These are phyloP conservation scores for Drosophila nr. fundita DNA, from an alignment of 2,888 invertebrate genomes.

Conservation along the genomic window DNA sequence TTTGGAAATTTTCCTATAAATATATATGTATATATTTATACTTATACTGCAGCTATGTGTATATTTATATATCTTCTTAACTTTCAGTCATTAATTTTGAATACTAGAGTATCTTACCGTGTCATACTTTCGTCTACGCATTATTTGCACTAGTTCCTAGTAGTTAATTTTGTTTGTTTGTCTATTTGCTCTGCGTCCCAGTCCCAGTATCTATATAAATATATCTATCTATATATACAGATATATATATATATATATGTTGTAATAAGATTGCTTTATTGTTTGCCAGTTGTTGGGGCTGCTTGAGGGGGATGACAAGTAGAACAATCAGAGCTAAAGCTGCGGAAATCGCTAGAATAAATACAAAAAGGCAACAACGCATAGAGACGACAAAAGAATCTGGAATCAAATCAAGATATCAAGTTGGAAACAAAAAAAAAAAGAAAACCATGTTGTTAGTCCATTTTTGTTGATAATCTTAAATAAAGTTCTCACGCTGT, in stretches of 20 bases:
- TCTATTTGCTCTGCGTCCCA: conserved; percentile 9
- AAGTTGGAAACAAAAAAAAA: conserved; percentile 4
- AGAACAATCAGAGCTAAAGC: conserved; percentile 70
- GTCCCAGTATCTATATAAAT: not conserved
- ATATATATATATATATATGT: not conserved
- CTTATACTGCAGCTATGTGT: too few species aligned
- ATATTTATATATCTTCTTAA: not conserved
- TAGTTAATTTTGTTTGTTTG: conserved; percentile 22
- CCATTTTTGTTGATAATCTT: conserved; percentile 64
- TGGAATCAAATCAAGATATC: conserved; percentile 51
- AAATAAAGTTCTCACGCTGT: conserved; percentile 81
- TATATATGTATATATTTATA: too few species aligned
- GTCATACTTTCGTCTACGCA: not conserved
- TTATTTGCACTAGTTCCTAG: not conserved
- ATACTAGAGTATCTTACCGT: not conserved
- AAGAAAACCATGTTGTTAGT: conserved; percentile 7
- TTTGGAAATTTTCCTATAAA: not conserved
- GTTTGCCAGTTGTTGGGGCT: conserved; percentile 31
- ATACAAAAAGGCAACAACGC: conserved; percentile 38
- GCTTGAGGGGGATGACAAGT: conserved; percentile 62
- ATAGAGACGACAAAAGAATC: conserved; percentile 17
- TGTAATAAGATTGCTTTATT: conserved; percentile 64
- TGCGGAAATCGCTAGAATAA: conserved; percentile 75
- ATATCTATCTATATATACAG: not conserved
- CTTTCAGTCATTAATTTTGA: not conserved